Evolutionary conservation across 2,113 vertebrate genomes (phyloP).

Genomic region (Hypanus sabinus): DNA sequence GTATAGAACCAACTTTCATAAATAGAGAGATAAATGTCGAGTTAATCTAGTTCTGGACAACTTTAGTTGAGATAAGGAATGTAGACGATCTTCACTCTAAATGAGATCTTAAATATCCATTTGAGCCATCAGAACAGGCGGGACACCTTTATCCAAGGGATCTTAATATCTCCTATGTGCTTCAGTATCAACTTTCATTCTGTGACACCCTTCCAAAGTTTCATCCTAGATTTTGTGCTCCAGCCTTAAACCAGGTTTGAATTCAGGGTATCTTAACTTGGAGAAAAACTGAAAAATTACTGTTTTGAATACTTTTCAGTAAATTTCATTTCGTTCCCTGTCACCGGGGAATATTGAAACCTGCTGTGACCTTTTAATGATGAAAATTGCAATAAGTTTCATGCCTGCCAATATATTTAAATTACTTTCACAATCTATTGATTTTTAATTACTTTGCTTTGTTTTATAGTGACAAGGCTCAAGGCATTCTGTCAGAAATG

Average conservation of each 20-base stretch:
- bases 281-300: not conserved
- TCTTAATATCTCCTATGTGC: no score
- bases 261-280: not conserved
- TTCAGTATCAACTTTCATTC: no score
- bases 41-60: not conserved
- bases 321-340: not conserved
- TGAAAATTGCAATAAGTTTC: not conserved
- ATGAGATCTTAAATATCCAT: not conserved
- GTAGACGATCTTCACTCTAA: not conserved
- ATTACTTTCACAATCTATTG: conserved; percentile 18
- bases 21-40: not conserved
- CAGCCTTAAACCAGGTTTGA: not conserved
- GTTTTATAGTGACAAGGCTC: not conserved
- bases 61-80: not conserved
- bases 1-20: not conserved
- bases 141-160: not conserved
- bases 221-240: not conserved
- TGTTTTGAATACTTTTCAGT: not conserved
- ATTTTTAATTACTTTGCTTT: conserved; percentile 12
- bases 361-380: conserved; percentile 1
- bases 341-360: not conserved
- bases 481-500: not conserved
- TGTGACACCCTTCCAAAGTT: not conserved
- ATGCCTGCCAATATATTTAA: conserved; percentile 8
- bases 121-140: not conserved